A percentile compares a stretch with the other conserved stretches of the same genome.
Conservation (phyloP, 2,797 vertebrate genomes). For the Muraenolepis orangiensis region DNA sequence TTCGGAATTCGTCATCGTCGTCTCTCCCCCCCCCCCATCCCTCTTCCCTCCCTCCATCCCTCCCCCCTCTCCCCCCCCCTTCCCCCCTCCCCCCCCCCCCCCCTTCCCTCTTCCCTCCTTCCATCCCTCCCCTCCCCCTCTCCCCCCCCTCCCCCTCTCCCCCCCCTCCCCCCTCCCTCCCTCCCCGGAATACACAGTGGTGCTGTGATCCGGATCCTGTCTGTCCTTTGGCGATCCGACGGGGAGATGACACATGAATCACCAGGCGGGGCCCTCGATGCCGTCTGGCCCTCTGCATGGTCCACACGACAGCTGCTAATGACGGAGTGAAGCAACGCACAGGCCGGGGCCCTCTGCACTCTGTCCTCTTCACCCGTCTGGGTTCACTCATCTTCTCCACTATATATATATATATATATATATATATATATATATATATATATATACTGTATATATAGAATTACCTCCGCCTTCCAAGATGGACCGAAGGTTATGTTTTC, state of each 20-base stretch:
- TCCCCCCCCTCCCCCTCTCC: conserved; percentile 17
- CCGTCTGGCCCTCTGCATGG: conserved; percentile 14
- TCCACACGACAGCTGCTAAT: conserved; percentile 33
- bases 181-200: conserved; percentile 6
- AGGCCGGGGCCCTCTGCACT: too few relatives aligned
- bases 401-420: too few relatives aligned
- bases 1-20: conserved; percentile 7
- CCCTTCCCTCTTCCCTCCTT: conserved; percentile 14
- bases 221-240: conserved; percentile 15
- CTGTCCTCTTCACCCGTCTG: too few relatives aligned
- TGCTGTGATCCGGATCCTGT: conserved; percentile 24
- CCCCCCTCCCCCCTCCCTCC: conserved; percentile 15
- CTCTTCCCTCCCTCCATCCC: conserved; percentile 14
- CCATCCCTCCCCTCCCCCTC: conserved; percentile 16
- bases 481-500: too few relatives aligned
- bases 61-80: conserved; percentile 17
- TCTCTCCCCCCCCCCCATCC: too few relatives aligned
- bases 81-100: conserved; percentile 17
- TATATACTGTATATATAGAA: too few relatives aligned
- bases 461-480: too few relatives aligned
- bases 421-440: too few relatives aligned
- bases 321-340: too few relatives aligned
- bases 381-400: too few relatives aligned
- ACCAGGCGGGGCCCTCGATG: conserved; percentile 13
- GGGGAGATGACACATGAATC: conserved; percentile 21